phyloP scores from a whole-genome alignment of 2,113 vertebrate genomes.

The Hassar affinis region DNA sequence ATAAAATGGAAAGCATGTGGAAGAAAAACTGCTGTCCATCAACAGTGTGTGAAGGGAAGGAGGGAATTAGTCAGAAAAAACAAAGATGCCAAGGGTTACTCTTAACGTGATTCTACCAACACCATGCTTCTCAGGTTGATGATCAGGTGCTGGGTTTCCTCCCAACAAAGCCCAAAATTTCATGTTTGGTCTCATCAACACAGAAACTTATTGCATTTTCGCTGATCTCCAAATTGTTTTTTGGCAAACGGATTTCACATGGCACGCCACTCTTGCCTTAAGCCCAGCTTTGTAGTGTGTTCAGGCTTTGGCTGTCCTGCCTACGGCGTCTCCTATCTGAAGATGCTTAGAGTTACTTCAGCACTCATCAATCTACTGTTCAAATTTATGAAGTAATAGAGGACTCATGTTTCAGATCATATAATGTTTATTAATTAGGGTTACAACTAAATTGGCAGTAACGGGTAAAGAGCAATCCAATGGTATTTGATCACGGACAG shows the following conservation, averaged over 20 bases:
- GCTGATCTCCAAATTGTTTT: not conserved
- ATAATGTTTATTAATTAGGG: constrained; percentile 49
- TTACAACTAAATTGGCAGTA: constrained; percentile 36
- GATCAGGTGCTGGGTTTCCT: not conserved
- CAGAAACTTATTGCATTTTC: not conserved
- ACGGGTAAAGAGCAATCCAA: constrained; percentile 30
- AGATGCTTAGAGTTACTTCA: not conserved
- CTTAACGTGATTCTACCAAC: not conserved
- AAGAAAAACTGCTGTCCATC: not conserved
- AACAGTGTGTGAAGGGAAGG: not conserved
- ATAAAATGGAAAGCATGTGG: not conserved
- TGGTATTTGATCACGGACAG: constrained; percentile 14
- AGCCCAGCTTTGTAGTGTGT: not conserved
- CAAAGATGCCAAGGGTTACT: not conserved
- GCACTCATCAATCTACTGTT: not conserved
- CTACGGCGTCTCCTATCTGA: not conserved
- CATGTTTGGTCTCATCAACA: not conserved
- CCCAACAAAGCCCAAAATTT: not conserved
- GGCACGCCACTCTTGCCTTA: not conserved
- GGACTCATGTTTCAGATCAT: not conserved
- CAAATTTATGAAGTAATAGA: constrained; percentile 4
- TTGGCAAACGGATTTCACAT: not conserved
- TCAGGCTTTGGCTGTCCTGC: not conserved
- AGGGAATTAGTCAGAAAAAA: not conserved
- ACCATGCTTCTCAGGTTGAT: not conserved